Conservation (phyloP, 53 echinoderm and acorn worm genomes). For the Holothuria scabra region DNA sequence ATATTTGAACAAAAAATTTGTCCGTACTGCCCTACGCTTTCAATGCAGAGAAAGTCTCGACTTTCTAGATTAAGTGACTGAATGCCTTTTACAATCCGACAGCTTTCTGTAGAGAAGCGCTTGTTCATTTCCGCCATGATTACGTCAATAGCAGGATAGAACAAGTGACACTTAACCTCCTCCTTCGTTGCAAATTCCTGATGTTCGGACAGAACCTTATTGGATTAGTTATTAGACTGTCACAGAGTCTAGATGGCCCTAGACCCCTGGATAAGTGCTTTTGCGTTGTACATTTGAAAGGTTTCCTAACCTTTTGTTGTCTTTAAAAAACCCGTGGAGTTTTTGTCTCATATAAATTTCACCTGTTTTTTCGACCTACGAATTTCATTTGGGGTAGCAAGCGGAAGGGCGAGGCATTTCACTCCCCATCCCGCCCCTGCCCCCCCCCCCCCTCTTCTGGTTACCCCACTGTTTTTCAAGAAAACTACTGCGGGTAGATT, state of each 20-base stretch:
- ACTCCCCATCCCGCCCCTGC: too few relatives aligned
- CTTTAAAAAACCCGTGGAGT: too few relatives aligned
- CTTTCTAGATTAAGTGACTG: constrained; percentile 21
- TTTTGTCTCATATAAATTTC: too few relatives aligned
- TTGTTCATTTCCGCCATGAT: constrained; percentile 30
- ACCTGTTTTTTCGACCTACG: too few relatives aligned
- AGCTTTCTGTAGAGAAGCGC: constrained; percentile 33
- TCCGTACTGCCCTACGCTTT: constrained; percentile 16
- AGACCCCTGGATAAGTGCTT: too few relatives aligned
- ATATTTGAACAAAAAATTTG: constrained; percentile 7
- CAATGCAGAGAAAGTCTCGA: constrained; percentile 1
- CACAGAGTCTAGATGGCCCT: background rate
- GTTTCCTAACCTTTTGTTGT: too few relatives aligned
- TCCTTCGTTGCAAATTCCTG: constrained; percentile 12
- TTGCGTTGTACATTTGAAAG: too few relatives aligned
- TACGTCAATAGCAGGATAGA: constrained; percentile 9
- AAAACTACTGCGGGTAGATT: too few relatives aligned
- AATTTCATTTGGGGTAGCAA: too few relatives aligned
- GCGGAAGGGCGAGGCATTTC: too few relatives aligned
- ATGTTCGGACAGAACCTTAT: background rate
- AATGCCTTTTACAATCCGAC: constrained; percentile 15
- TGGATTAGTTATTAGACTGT: background rate
- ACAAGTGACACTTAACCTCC: background rate
- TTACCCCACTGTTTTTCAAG: too few relatives aligned
- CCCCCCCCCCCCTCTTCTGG: too few relatives aligned